Conservation (phyloP, 2,113 vertebrate genomes). For the Micromys minutus region DNA sequence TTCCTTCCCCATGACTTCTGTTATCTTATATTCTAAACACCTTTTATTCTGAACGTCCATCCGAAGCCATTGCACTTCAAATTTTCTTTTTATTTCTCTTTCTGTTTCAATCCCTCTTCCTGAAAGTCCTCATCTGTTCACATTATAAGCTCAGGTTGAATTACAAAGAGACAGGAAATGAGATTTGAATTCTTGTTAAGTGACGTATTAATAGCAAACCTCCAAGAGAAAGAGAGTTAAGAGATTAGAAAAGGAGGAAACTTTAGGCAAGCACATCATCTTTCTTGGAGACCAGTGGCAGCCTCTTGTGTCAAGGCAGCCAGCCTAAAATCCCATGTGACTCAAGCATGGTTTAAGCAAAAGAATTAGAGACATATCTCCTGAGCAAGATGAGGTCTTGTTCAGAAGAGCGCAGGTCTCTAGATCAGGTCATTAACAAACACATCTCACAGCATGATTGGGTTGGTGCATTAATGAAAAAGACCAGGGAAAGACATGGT, state of each 20-base stretch:
- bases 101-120: not conserved
- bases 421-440: not conserved
- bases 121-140: not conserved
- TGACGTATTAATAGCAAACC: not conserved
- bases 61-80: not conserved
- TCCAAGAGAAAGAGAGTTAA: not conserved
- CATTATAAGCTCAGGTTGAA: not conserved
- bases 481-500: not conserved
- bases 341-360: not conserved
- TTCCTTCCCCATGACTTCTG: not conserved
- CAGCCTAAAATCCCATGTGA: fast-evolving
- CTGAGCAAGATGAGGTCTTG: not conserved
- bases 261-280: not conserved
- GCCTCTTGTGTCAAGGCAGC: not conserved
- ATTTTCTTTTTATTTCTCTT: constrained; percentile 24
- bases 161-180: not conserved
- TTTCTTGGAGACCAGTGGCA: not conserved
- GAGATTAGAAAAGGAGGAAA: not conserved
- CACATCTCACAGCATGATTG: not conserved
- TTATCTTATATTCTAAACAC: not conserved
- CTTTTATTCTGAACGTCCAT: not conserved
- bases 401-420: not conserved
- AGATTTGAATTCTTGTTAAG: not conserved
- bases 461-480: not conserved
- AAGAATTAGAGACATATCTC: not conserved